Evolutionary conservation across 2,113 vertebrate species (phyloP).

Genomic region (Trogon surrucura): DNA sequence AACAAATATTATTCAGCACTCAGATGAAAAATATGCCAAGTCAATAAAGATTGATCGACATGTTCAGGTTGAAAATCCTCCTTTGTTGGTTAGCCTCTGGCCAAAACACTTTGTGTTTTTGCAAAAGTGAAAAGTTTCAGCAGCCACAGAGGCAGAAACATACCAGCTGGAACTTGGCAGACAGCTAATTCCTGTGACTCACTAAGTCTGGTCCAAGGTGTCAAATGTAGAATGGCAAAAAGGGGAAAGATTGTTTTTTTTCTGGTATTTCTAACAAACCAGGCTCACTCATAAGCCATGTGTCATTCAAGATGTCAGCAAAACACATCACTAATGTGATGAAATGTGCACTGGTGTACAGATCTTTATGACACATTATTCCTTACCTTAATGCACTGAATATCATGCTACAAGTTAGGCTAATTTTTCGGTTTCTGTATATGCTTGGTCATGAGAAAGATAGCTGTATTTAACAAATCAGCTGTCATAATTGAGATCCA

Average conservation of each 20-base stretch:
- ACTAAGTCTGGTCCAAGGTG: neutral
- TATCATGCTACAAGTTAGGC: neutral
- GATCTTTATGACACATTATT: neutral
- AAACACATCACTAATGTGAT: neutral
- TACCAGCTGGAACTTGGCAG: neutral
- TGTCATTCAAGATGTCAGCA: neutral
- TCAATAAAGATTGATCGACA: neutral
- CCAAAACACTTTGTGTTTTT: neutral
- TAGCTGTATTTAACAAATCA: neutral
- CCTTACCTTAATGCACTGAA: neutral
- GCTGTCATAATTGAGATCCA: neutral
- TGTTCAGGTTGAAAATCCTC: neutral
- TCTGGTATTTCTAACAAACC: neutral
- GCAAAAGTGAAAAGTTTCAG: neutral
- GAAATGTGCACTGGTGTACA: neutral
- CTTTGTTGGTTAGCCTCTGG: neutral
- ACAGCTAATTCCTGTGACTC: neutral
- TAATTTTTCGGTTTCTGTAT: neutral
- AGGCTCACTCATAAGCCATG: neutral
- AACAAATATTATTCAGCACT: neutral
- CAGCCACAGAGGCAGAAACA: neutral
- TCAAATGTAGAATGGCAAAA: neutral
- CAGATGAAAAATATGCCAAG: neutral
- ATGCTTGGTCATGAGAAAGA: neutral
- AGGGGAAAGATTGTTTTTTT: neutral